Evolutionary conservation across 2,888 invertebrate species (phyloP), one percentile per base, ranked within the genome.

Genomic region (Agriopis aurantiaria): DNA sequence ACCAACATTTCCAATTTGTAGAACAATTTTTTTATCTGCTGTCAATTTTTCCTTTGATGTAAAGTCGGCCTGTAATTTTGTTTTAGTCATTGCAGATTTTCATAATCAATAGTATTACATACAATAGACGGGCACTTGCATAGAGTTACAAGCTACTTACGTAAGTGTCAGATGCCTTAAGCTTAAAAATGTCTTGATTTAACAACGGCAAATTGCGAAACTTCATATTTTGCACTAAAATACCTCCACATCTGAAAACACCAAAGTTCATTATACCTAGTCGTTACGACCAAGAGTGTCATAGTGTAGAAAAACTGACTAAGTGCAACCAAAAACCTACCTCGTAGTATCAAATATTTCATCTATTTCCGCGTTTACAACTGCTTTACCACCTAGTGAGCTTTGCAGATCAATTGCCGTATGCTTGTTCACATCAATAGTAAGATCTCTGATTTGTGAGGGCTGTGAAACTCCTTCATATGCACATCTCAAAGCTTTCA

Each of bases 241-340:
- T 77, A 41, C 90, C 90, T 6, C 88, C 88, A 74, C 88, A 89
- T 48, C 91, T 90, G 72, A 9, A 69, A 65, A 48, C 17, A 33
- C 5, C 33, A 33, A 33, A 33, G n/a, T 33, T 33, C 3, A 33
- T 33, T 33, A 33, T 33, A 33, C 33, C 33, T 33, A 33, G 2
- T 11, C 9, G 0, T 33, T 33, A 23, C 33, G 5, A 33, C 3
- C 0, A 3, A 33, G 5, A 14, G 11, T 10, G 7, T 10, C 40
- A 48, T 11, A 33, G 12, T 40, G 33, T 23, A 40, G 0, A 46
- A 41, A 4, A 46, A 11, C 46, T 46, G 17, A 46, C 12, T 11
- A 46, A 11, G 1, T 12, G 3, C 12, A 5, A 46, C 12, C 5
- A 11, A 12, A 33, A 11, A 23, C 41, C 8, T 56, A 56, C 56